Base-by-base conservation (phyloP, 2,797 vertebrate genomes). In the Gymnopithys bicolor region DNA sequence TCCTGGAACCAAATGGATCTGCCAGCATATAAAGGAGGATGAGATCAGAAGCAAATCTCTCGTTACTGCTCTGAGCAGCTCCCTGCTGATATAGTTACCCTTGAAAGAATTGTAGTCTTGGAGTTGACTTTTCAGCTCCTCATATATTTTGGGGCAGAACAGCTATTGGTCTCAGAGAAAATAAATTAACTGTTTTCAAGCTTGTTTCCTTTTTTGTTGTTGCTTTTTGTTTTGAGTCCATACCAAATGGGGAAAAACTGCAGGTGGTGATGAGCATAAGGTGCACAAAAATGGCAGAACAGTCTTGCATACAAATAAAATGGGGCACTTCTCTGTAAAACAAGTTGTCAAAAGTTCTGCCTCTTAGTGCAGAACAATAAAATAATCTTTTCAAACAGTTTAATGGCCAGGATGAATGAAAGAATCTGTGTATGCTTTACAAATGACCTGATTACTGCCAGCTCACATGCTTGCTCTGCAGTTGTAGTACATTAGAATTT, bases 401-500 rank as follows among this genome's bases (percentile, higher is more conserved):
- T 92, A 94, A 81, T 82, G 68, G 76, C 76, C 93, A 92, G 70
- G 87, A 92, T 95, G 93, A 94, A 91, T 95, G 94, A 96, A 96
- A 82, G 92, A 95, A 95, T 60, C 78, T 81, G 89, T 89, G 87
- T 95, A 52, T 91, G 94, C 79, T 96, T 95, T 91, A 88, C 86
- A 87, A 96, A 96, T 22, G 56, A 48, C 93, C 93, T 89, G 94
- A 93, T 96, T 95, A 91, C 87, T 93, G 92, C 93, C 89, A 90
- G 89, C 90, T 93, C 96, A 91, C 93, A 73, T 93, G 90, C 95
- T 91, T 93, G 80, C 70, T 91, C 87, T 95, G 93, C 92, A 88
- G 94, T 97, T 95, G 92, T 94, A 94, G 89, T 93, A 93, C 95
- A 95, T 96, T 96, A 94, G 94, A 96, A 96, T 95, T 97, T 95